Base-by-base conservation (phyloP, 1,140 invertebrate species). In the fruit fly (Drosophila melanogaster) region DNA sequence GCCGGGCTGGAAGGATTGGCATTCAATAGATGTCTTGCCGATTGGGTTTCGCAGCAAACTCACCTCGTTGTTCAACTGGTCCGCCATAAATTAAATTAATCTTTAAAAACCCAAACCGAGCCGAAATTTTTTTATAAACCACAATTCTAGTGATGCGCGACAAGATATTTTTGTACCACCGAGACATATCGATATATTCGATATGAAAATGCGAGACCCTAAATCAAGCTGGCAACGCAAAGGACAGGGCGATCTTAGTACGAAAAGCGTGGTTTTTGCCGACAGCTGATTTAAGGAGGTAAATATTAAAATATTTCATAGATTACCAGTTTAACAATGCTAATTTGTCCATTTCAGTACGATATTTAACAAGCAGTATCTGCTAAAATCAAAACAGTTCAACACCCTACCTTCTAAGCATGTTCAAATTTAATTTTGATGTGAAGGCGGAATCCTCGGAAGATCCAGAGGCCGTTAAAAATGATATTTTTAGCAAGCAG, bases 391-490 rank as follows among this genome's bases (percentile, higher is more conserved):
- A 53, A 8, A 10, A 30, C 1, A 30, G 30, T 2, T 30, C 8
- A 30, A 10, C 8, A 8, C 24, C 33, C 1, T 0, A 38, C 10
- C 6, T 6, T 0, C 4, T 0, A 22, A 67, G 62, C 51, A 94
- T 93, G 93, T 91, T 92, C 41, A 90, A 93, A 57, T 94, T 94
- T 78, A 93, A 92, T 70, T 94, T 94, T 73, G 92, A 93, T 66
- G 93, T 94, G 67, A 75, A 90, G 50, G 79, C 78, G 14, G 91
- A 91, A 46, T 64, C 77, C 37, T 79, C 70, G 33, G 75, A 83
- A 22, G 62, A 56, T 17, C 15, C 43, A 12, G 62, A 56, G 3
- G 43, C 47, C 17, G 26, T 60, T 26, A 64, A 85, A 30, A 73
- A 46, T 41, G 46, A 62, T 0, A 79, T 89, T 58, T 67, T 61